A percentile compares a stretch with the other conserved stretches of the same genome.
Evolutionary conservation across 2,888 invertebrate species (phyloP).

Genomic region (Thelaira solivaga): DNA sequence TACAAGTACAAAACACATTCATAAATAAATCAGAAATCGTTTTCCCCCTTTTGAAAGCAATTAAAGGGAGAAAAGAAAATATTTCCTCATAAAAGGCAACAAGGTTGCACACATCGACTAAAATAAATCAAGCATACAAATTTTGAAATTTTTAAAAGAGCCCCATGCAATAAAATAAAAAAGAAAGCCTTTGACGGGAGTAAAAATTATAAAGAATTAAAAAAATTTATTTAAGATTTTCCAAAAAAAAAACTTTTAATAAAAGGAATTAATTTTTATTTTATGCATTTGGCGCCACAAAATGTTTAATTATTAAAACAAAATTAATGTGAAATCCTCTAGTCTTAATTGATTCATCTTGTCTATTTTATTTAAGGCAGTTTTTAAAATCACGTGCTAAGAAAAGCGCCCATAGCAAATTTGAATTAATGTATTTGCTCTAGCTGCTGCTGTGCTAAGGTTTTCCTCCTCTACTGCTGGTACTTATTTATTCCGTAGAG

Average conservation of each 20-base stretch:
- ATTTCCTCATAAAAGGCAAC: no score
- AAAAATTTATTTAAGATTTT: background rate
- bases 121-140: conserved; percentile 54
- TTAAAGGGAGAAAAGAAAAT: no score
- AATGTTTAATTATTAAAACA: conserved; percentile 7
- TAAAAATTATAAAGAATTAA: no score
- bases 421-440: conserved; percentile 21
- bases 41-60: conserved; percentile 4
- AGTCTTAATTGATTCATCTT: background rate
- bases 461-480: conserved; percentile 18
- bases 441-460: background rate
- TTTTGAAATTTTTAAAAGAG: conserved; percentile 19
- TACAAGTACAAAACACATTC: background rate
- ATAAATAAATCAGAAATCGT: conserved; percentile 17
- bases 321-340: no score
- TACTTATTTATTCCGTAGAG: background rate
- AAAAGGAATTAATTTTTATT: background rate
- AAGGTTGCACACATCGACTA: conserved; percentile 43
- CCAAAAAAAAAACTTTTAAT: background rate
- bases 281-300: conserved; percentile 33
- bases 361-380: conserved; percentile 7
- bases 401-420: conserved; percentile 49
- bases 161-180: background rate
- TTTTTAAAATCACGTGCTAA: conserved; percentile 50
- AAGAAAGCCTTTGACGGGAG: background rate